These are phyloP conservation scores for Enteromius mattozi DNA, from an alignment of 2,797 vertebrate genomes.

Conservation along the genomic window DNA sequence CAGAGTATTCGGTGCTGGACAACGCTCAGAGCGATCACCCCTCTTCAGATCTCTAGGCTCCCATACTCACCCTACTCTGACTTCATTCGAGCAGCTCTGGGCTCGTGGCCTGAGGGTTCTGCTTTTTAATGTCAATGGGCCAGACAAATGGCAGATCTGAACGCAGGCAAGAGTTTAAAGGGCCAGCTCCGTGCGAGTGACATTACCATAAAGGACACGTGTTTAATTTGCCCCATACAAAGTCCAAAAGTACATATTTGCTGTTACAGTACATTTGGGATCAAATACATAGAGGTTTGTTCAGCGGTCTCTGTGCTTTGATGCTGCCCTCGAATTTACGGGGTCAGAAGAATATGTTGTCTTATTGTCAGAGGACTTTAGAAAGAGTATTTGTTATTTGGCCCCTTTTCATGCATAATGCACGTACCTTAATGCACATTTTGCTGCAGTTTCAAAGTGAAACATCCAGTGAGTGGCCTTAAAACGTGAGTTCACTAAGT, in stretches of 20 bases:
- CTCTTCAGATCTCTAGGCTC: constrained; percentile 26
- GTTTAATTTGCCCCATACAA: constrained; percentile 13
- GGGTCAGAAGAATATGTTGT: background rate
- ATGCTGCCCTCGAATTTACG: background rate
- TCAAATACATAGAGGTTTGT: constrained; percentile 44
- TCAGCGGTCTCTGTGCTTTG: constrained; percentile 49
- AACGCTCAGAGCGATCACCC: constrained; percentile 41
- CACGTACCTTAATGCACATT: no score
- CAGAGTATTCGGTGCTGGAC: constrained; percentile 24
- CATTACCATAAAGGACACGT: constrained; percentile 47
- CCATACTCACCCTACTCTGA: constrained; percentile 24
- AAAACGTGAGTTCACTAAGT: no score
- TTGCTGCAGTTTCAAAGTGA: no score
- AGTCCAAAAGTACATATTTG: constrained; percentile 13
- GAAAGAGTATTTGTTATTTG: background rate
- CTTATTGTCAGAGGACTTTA: background rate
- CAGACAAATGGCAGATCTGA: constrained; percentile 39
- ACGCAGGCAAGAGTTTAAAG: constrained; percentile 25
- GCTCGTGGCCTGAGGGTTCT: constrained; percentile 32
- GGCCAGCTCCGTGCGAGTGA: constrained; percentile 42
- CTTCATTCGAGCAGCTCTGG: constrained; percentile 31
- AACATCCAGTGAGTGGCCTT: no score
- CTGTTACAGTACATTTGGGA: constrained; percentile 20
- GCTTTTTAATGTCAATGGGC: constrained; percentile 18
- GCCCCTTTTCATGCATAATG: background rate